Evolutionary conservation across 2,888 invertebrate genomes (phyloP).

Genomic region (Silvanus unidentatus): DNA sequence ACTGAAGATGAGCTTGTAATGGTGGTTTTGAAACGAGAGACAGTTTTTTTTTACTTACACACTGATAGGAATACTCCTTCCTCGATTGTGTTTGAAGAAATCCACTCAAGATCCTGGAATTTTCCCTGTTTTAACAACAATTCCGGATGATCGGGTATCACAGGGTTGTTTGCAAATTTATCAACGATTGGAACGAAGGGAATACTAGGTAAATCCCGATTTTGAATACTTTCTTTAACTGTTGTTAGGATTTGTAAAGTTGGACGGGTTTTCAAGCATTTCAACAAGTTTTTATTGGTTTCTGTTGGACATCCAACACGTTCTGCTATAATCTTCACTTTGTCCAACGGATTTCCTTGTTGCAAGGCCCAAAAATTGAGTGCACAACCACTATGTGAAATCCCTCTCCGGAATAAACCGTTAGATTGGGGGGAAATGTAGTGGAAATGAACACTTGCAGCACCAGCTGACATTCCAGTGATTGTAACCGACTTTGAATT

Average conservation of each 20-base stretch:
- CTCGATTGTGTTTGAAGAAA: slow-evolving; percentile 35
- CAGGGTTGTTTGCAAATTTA: slow-evolving; percentile 16
- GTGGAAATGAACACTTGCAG: slow-evolving; percentile 66
- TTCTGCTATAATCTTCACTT: too few relatives aligned
- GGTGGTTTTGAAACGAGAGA: not conserved
- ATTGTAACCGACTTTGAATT: slow-evolving; percentile 61
- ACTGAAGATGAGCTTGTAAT: not conserved
- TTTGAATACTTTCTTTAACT: not conserved
- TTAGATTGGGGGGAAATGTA: slow-evolving; percentile 57
- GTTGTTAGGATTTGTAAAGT: too few relatives aligned
- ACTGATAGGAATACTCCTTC: slow-evolving; percentile 6
- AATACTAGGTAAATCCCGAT: not conserved
- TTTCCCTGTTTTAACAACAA: slow-evolving; percentile 30
- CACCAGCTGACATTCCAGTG: slow-evolving; percentile 65
- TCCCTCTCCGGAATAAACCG: slow-evolving; percentile 43
- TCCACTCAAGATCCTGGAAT: slow-evolving; percentile 36
- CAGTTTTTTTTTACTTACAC: slow-evolving; percentile 7
- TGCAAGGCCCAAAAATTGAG: slow-evolving; percentile 31
- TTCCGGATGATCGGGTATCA: slow-evolving; percentile 36
- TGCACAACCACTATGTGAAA: slow-evolving; percentile 36
- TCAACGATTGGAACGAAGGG: slow-evolving; percentile 33
- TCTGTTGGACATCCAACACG: slow-evolving; percentile 31
- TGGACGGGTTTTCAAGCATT: not conserved
- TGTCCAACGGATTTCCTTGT: too few relatives aligned
- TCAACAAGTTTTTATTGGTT: not conserved